phyloP scores from a whole-genome alignment of 1,140 invertebrate genomes.

The Episyrphus balteatus region DNA sequence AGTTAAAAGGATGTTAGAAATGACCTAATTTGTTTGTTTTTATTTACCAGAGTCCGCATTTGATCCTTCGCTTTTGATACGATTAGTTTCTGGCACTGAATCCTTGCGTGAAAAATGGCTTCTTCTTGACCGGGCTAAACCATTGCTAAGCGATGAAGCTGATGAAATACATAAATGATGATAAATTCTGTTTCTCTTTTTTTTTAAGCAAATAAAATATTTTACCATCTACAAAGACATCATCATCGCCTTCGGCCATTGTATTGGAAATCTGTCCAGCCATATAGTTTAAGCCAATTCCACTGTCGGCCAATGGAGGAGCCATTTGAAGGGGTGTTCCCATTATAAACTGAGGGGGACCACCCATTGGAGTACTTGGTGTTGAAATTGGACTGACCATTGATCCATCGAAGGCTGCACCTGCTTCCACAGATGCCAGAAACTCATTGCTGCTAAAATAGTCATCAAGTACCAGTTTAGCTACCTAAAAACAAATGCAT shows the following conservation, averaged over 20 bases:
- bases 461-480: constrained; percentile 74
- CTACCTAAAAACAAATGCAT: constrained; percentile 48
- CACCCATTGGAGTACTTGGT: constrained; percentile 27
- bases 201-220: constrained; percentile 2
- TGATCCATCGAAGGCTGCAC: constrained; percentile 29
- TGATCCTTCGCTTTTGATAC: constrained; percentile 6
- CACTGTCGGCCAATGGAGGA: constrained; percentile 30
- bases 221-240: constrained; percentile 25
- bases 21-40: neutral
- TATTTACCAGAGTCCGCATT: neutral
- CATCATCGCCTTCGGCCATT: constrained; percentile 28
- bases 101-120: constrained; percentile 37
- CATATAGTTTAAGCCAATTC: constrained; percentile 30
- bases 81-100: constrained; percentile 23
- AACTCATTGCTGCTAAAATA: constrained; percentile 50
- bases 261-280: constrained; percentile 16
- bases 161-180: neutral
- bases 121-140: constrained; percentile 30
- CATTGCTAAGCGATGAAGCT: constrained; percentile 18
- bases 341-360: constrained; percentile 23
- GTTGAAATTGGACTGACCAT: constrained; percentile 28
- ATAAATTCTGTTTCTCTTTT: too few species aligned
- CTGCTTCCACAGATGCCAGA: constrained; percentile 33
- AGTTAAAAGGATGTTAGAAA: neutral
- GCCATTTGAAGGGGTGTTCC: constrained; percentile 14